A percentile compares a stretch with the other conserved stretches of the same genome.
These are phyloP conservation scores for Calephelis perditalis DNA, from an alignment of 2,888 invertebrate genomes.

Conservation along the genomic window DNA sequence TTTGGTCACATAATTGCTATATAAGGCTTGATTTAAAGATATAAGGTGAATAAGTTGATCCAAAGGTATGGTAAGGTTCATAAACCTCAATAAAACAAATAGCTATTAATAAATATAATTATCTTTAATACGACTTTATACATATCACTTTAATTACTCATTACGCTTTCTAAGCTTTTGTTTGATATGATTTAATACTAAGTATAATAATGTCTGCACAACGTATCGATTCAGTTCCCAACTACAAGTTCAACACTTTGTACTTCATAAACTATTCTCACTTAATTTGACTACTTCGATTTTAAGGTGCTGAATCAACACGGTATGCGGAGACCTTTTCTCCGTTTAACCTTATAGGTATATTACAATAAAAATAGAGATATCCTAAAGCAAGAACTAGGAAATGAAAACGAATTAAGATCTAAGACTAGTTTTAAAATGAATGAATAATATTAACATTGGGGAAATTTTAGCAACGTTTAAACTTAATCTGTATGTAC, in stretches of 20 bases:
- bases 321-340: neutral
- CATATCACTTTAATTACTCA: slow-evolving; percentile 16
- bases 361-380: slow-evolving; percentile 4
- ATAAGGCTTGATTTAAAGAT: too few relatives aligned
- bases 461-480: neutral
- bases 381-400: slow-evolving; percentile 1
- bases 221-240: too few relatives aligned
- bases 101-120: slow-evolving; percentile 11
- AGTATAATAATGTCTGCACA: too few relatives aligned
- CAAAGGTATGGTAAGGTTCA: too few relatives aligned
- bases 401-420: slow-evolving; percentile 14
- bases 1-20: too few relatives aligned
- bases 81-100: slow-evolving; percentile 2
- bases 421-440: slow-evolving; percentile 43
- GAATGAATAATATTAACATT: slow-evolving; percentile 15
- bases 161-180: slow-evolving; percentile 12
- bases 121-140: slow-evolving; percentile 14
- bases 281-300: too few relatives aligned
- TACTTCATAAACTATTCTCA: too few relatives aligned
- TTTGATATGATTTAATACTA: slow-evolving; percentile 9
- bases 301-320: neutral
- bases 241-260: too few relatives aligned
- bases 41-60: too few relatives aligned
- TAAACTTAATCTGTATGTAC: too few relatives aligned
- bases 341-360: neutral